A percentile compares a stretch with the other conserved stretches of the same genome.
These are phyloP conservation scores for Crotalus viridis DNA, from an alignment of 2,113 vertebrate genomes.

Conservation along the genomic window DNA sequence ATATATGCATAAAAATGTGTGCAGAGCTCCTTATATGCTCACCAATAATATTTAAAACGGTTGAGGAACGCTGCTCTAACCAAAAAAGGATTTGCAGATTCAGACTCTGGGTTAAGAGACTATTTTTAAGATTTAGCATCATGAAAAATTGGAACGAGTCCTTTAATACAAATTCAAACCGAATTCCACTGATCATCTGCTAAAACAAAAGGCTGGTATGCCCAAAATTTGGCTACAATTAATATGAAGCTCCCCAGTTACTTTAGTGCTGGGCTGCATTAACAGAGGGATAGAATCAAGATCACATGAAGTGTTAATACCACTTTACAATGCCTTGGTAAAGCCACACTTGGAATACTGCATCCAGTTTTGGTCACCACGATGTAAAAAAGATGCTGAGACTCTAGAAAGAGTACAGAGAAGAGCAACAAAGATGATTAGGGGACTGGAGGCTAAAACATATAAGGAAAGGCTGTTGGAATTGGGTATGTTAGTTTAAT, in stretches of 20 bases:
- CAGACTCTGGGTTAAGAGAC: not conserved
- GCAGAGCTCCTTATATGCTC: not conserved
- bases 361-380: too few species aligned
- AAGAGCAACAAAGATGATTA: too few species aligned
- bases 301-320: too few species aligned
- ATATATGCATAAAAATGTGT: not conserved
- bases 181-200: not conserved
- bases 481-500: too few species aligned
- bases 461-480: too few species aligned
- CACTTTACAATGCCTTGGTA: too few species aligned
- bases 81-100: not conserved
- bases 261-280: too few species aligned
- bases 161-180: not conserved
- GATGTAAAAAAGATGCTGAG: too few species aligned
- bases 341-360: too few species aligned
- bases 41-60: not conserved
- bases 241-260: not conserved
- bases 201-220: not conserved
- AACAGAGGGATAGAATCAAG: too few species aligned
- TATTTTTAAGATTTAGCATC: not conserved
- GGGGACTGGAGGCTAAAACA: too few species aligned
- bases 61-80: not conserved
- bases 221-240: not conserved
- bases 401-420: too few species aligned
- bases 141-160: not conserved